These are phyloP conservation scores for Leiothrix lutea DNA, from an alignment of 2,113 vertebrate genomes.

Conservation along the genomic window DNA sequence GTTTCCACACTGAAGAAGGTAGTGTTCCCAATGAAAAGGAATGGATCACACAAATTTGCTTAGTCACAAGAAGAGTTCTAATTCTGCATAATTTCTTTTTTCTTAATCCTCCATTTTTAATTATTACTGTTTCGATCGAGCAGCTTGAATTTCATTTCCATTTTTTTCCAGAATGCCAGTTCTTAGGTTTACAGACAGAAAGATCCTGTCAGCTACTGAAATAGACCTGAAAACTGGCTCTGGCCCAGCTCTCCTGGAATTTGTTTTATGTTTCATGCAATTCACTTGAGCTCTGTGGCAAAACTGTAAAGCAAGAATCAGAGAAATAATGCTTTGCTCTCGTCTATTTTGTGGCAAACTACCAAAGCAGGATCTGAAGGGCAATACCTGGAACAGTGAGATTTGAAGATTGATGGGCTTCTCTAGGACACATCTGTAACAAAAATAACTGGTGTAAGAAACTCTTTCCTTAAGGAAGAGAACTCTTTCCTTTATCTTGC, in stretches of 20 bases:
- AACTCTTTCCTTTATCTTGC: neutral
- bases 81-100: neutral
- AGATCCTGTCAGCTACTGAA: slow-evolving; percentile 8
- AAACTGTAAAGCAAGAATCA: neutral
- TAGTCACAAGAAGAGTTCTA: neutral
- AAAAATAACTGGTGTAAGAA: neutral
- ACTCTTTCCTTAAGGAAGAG: neutral
- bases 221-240: neutral
- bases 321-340: neutral
- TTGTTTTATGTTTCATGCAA: neutral
- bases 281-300: neutral
- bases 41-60: neutral
- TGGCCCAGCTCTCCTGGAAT: neutral
- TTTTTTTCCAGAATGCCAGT: neutral
- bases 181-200: neutral
- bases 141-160: neutral
- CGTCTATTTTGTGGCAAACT: neutral
- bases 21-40: neutral
- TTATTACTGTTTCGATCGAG: neutral
- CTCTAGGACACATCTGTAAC: neutral
- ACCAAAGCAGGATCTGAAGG: neutral
- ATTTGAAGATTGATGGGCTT: neutral
- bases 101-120: neutral
- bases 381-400: neutral
- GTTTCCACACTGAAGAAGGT: neutral